Conservation (phyloP, 2,797 vertebrate genomes). For the Catharus ustulatus region DNA sequence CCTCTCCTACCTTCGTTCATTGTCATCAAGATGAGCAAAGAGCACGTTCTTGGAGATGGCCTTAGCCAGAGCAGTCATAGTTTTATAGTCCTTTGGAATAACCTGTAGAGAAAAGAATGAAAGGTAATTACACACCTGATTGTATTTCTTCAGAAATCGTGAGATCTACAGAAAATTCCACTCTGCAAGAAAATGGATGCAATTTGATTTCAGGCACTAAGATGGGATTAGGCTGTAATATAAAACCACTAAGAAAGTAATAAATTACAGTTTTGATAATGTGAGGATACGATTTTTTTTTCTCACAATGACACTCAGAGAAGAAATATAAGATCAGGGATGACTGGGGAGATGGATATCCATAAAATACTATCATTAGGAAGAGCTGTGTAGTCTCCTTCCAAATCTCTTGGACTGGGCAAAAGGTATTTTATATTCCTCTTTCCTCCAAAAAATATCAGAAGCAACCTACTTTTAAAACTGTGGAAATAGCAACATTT, state of each 20-base stretch:
- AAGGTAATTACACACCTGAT: background rate
- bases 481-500: background rate
- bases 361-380: background rate
- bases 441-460: background rate
- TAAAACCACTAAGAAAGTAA: background rate
- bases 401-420: background rate
- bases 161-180: background rate
- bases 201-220: constrained; percentile 1
- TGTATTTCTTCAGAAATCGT: background rate
- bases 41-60: constrained; percentile 98
- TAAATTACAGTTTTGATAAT: background rate
- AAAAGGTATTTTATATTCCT: background rate
- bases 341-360: background rate
- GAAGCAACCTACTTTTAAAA: background rate
- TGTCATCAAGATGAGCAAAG: constrained; percentile 96
- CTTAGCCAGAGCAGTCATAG: constrained; percentile 96
- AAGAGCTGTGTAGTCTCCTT: background rate
- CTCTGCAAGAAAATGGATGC: background rate
- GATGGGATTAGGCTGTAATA: background rate
- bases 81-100: constrained; percentile 99
- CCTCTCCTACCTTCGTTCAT: constrained; percentile 90
- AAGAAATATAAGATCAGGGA: background rate
- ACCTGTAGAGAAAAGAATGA: constrained; percentile 79
- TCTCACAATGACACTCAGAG: background rate
- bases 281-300: background rate